Evolutionary conservation across 2,113 vertebrate genomes (phyloP).

Genomic region (Ciconia maguari): DNA sequence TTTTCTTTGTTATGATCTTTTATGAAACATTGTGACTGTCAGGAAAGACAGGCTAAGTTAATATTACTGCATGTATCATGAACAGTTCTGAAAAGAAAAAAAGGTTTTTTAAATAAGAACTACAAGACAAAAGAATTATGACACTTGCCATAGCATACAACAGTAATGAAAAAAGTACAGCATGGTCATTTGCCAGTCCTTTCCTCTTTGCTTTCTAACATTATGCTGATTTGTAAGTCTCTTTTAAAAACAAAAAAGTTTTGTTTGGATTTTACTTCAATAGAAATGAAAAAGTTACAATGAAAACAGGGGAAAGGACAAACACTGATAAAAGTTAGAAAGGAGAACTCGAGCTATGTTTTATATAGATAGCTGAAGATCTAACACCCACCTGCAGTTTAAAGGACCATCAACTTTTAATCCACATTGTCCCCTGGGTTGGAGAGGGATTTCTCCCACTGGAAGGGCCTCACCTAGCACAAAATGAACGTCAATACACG

Average conservation of each 20-base stretch:
- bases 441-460: background rate
- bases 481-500: background rate
- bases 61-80: background rate
- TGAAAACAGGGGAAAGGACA: background rate
- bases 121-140: background rate
- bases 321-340: background rate
- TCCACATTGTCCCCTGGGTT: background rate
- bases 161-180: background rate
- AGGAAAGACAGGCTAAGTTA: background rate
- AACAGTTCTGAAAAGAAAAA: background rate
- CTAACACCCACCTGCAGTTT: background rate
- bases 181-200: background rate
- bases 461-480: background rate
- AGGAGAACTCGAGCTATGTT: background rate
- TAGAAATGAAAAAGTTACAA: background rate
- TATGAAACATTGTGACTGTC: background rate
- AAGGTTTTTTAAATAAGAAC: background rate
- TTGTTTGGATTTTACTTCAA: background rate
- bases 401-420: background rate
- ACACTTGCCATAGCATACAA: background rate
- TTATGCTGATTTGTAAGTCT: background rate
- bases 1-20: background rate
- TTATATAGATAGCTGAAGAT: too few relatives aligned
- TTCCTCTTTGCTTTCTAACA: background rate
- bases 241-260: background rate